A percentile compares a stretch with the other conserved stretches of the same genome.
phyloP scores from a whole-genome alignment of 2,113 vertebrate genomes.

The Capreolus pygargus region DNA sequence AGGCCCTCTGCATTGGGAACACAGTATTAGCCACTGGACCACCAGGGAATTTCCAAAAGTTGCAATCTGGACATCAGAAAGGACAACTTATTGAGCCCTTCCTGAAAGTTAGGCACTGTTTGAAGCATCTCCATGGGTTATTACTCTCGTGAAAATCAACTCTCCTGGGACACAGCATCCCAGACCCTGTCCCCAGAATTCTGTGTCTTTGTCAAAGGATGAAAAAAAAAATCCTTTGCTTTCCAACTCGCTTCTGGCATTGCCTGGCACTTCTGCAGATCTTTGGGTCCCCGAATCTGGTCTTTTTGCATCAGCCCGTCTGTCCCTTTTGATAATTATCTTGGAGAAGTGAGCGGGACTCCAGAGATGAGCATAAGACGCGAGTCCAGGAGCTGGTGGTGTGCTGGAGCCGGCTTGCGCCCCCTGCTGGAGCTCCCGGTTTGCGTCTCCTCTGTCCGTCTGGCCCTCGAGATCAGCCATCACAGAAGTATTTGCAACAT shows the following conservation, averaged over 20 bases:
- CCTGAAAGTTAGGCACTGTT: neutral
- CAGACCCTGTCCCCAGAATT: neutral
- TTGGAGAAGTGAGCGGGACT: neutral
- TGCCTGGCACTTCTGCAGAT: neutral
- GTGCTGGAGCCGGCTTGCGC: neutral
- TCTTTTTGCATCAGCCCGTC: neutral
- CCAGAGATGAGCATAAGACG: neutral
- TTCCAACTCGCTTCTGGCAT: neutral
- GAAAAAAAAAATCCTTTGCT: neutral
- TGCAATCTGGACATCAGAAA: neutral
- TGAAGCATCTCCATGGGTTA: neutral
- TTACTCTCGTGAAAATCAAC: neutral
- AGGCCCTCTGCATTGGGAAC: neutral
- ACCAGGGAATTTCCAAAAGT: neutral
- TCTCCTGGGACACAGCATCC: neutral
- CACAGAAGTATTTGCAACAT: neutral
- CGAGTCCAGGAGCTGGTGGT: neutral
- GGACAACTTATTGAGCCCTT: accelerated
- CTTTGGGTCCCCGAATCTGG: neutral
- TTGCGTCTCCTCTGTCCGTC: accelerated
- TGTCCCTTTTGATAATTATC: neutral
- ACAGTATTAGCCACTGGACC: neutral
- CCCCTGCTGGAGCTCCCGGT: accelerated
- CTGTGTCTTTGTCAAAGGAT: neutral
- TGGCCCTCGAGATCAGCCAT: neutral